phyloP scores from a whole-genome alignment of 2,113 vertebrate genomes.

The Eptatretus burgeri region DNA sequence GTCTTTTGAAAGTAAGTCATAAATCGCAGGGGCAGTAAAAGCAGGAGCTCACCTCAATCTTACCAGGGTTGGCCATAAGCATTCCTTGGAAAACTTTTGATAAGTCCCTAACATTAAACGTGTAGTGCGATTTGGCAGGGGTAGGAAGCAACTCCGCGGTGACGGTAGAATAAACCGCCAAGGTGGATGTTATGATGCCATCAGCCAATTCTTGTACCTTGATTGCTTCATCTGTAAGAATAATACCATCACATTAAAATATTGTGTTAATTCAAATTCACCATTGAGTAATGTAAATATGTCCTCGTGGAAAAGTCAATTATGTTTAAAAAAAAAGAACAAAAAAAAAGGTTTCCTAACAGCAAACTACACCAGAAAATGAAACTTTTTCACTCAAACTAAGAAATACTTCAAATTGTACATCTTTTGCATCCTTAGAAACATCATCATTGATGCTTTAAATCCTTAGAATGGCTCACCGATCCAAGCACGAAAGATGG shows the following conservation, averaged over 20 bases:
- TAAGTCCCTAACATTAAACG: constrained; percentile 63
- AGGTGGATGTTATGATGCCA: constrained; percentile 30
- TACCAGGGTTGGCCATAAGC: constrained; percentile 39
- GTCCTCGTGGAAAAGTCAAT: too few species aligned
- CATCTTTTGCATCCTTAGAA: too few species aligned
- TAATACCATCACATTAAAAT: constrained; percentile 9
- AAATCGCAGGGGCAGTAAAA: too few species aligned
- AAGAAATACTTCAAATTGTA: too few species aligned
- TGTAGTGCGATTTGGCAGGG: constrained; percentile 60
- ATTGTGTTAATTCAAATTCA: neutral
- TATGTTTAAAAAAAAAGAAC: too few species aligned
- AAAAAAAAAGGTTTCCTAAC: too few species aligned
- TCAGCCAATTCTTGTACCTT: constrained; percentile 14
- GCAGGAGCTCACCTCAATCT: constrained; percentile 19
- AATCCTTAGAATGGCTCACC: constrained; percentile 19
- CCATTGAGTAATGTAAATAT: too few species aligned
- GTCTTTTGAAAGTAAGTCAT: too few species aligned
- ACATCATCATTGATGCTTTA: too few species aligned
- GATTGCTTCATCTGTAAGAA: constrained; percentile 18
- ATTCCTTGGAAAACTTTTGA: constrained; percentile 81
- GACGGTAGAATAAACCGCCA: constrained; percentile 31
- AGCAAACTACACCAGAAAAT: too few species aligned
- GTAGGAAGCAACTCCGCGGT: constrained; percentile 55
- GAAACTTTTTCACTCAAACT: too few species aligned
- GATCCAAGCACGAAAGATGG: constrained; percentile 49